A percentile compares a stretch with the other conserved stretches of the same genome.
Conservation (phyloP, 2,888 invertebrate genomes). For the Epinotia nisella region DNA sequence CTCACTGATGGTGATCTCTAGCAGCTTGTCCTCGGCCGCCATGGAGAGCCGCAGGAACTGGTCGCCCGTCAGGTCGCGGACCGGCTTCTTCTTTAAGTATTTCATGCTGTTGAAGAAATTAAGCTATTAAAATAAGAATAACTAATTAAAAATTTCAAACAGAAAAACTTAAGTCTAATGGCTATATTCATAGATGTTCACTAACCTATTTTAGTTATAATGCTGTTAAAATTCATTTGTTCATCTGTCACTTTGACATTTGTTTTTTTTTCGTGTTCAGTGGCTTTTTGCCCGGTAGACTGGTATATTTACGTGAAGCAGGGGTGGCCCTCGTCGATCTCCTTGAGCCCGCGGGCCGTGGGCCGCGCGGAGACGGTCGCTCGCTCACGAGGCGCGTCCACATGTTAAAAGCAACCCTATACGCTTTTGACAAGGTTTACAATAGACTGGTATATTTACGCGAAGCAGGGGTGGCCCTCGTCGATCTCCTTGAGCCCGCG, state of each 20-base stretch:
- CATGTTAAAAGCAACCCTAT: no score
- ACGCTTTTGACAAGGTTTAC: not conserved
- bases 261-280: no score
- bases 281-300: no score
- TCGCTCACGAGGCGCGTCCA: not conserved
- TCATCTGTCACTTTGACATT: no score
- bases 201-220: no score
- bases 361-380: not conserved
- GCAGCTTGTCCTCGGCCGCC: conserved; percentile 92
- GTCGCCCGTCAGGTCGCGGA: conserved; percentile 94
- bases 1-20: conserved; percentile 90
- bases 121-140: not conserved
- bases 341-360: no score
- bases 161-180: no score
- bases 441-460: not conserved
- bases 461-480: not conserved
- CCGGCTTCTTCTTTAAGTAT: conserved; percentile 96
- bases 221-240: no score
- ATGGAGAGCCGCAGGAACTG: conserved; percentile 93
- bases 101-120: conserved; percentile 86
- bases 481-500: not conserved
- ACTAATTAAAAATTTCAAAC: no score
- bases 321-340: no score
- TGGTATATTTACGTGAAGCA: no score
- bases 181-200: no score